A percentile compares a stretch with the other conserved stretches of the same genome.
phyloP scores from a whole-genome alignment of 2,113 vertebrate species.

The Polyodon spathula region DNA sequence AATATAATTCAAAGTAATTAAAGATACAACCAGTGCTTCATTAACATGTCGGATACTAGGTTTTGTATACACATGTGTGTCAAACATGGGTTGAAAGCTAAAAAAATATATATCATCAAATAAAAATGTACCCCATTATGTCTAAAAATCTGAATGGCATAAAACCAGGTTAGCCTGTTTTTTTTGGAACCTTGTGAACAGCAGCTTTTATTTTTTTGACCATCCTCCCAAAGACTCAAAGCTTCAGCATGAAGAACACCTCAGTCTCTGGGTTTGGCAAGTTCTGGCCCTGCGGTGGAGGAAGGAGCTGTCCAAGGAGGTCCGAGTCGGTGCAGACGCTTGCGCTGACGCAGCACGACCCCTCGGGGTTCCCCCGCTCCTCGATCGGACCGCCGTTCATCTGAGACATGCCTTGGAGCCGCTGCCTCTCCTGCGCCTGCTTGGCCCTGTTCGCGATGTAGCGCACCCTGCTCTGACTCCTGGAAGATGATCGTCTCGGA shows the following conservation, averaged over 20 bases:
- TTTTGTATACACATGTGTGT: too few relatives aligned
- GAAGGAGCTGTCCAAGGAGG: conserved; percentile 43
- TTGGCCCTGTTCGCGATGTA: conserved; percentile 83
- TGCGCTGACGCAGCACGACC: conserved; percentile 67
- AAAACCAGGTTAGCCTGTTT: not conserved
- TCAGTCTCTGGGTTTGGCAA: conserved; percentile 43
- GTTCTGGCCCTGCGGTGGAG: conserved; percentile 37
- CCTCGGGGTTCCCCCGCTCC: conserved; percentile 82
- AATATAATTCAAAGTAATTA: too few relatives aligned
- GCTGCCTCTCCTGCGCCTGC: conserved; percentile 77
- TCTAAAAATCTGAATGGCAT: too few relatives aligned
- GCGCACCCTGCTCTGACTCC: conserved; percentile 82
- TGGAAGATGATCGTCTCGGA: conserved; percentile 71
- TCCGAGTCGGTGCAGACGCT: conserved; percentile 56
- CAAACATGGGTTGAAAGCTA: too few relatives aligned
- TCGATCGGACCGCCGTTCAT: conserved; percentile 56
- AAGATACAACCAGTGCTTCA: too few relatives aligned
- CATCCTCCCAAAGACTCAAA: conserved; percentile 39
- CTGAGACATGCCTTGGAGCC: conserved; percentile 57
- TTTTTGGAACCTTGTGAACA: not conserved
- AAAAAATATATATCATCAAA: too few relatives aligned
- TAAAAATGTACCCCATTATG: too few relatives aligned
- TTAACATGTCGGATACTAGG: too few relatives aligned
- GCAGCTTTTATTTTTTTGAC: conserved; percentile 4
- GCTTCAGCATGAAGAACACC: conserved; percentile 66